These are phyloP conservation scores for Oxyteleia sp. DNA, from an alignment of 2,888 invertebrate species.

Conservation along the genomic window DNA sequence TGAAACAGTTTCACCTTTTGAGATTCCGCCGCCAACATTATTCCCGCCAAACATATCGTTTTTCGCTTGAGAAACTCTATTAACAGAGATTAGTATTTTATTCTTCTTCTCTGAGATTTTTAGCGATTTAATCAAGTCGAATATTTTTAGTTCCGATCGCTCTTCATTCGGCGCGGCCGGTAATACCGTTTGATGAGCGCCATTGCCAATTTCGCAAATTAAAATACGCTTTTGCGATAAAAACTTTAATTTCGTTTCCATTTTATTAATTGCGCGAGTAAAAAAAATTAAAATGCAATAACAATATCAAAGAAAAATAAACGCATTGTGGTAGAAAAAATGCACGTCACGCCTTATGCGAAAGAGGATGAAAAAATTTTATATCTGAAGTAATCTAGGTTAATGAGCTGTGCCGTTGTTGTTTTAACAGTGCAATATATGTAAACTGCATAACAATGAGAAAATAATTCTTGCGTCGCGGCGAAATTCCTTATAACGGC, in stretches of 20 bases:
- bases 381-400: constrained; percentile 51
- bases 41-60: constrained; percentile 17
- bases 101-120: neutral
- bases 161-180: too few relatives aligned
- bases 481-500: constrained; percentile 23
- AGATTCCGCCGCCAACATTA: constrained; percentile 33
- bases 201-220: constrained; percentile 1
- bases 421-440: constrained; percentile 53
- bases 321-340: too few relatives aligned
- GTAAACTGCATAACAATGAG: constrained; percentile 56
- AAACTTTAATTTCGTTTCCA: constrained; percentile 1
- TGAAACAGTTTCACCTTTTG: constrained; percentile 48
- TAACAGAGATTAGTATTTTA: constrained; percentile 19
- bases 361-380: constrained; percentile 34
- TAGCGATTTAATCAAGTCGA: constrained; percentile 13
- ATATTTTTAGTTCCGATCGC: neutral
- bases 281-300: too few relatives aligned
- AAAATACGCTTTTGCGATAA: neutral
- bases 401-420: constrained; percentile 52
- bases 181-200: too few relatives aligned
- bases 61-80: constrained; percentile 24
- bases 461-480: constrained; percentile 31
- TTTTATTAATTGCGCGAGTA: constrained; percentile 26
- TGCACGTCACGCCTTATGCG: too few relatives aligned
- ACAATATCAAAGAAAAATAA: too few relatives aligned